Evolutionary conservation across 2,113 vertebrate genomes (phyloP).

Genomic region (Phoxinus phoxinus): DNA sequence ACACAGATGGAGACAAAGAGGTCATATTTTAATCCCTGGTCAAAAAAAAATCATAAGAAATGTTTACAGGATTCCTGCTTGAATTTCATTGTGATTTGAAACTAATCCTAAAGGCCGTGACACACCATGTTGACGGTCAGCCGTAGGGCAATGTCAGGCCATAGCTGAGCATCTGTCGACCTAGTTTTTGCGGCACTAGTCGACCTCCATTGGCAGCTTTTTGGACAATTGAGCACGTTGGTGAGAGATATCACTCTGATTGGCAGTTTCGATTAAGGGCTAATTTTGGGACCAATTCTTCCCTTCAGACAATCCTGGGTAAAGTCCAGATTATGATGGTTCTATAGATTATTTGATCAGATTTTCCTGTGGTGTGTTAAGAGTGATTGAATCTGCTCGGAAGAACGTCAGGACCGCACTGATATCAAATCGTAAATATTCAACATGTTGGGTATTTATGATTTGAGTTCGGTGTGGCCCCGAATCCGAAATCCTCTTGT

Average conservation of each 20-base stretch:
- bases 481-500: no score
- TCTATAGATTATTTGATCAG: no score
- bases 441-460: no score
- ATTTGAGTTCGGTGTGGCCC: no score
- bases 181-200: background rate
- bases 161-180: background rate
- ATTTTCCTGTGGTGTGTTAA: no score
- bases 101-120: background rate
- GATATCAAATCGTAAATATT: no score
- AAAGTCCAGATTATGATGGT: no score
- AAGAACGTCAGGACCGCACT: no score
- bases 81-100: background rate
- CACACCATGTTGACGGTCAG: background rate
- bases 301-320: no score
- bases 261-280: background rate
- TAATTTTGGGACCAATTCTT: no score
- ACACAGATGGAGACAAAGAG: background rate
- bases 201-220: background rate
- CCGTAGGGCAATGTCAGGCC: background rate
- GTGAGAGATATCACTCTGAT: background rate
- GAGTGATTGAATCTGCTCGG: no score
- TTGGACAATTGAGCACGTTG: background rate
- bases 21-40: background rate
- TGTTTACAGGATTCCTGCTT: background rate
- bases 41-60: background rate